A percentile compares a stretch with the other conserved stretches of the same genome.
These are phyloP conservation scores for Malacoctenus gilli DNA, from an alignment of 2,797 vertebrate species.

Conservation along the genomic window DNA sequence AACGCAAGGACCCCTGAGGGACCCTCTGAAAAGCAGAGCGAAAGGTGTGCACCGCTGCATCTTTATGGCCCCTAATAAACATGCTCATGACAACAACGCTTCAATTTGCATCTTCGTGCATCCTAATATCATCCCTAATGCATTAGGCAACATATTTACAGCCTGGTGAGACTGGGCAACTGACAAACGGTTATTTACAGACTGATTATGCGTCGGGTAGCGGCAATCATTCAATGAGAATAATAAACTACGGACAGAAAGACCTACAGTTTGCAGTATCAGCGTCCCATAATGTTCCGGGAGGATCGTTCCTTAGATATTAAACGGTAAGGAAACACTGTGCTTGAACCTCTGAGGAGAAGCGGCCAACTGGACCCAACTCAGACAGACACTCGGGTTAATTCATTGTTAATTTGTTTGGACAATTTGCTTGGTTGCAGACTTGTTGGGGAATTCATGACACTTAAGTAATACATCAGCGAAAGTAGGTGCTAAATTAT, in stretches of 20 bases:
- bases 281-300: not conserved
- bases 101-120: conserved; percentile 15
- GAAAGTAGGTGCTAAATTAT: not conserved
- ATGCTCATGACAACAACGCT: conserved; percentile 4
- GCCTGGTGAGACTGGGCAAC: not conserved
- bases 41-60: conserved; percentile 13
- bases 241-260: not conserved
- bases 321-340: not conserved
- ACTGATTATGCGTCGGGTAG: not conserved
- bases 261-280: not conserved
- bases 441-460: not conserved
- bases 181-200: not conserved
- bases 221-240: not conserved
- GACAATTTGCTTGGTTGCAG: not conserved
- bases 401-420: not conserved
- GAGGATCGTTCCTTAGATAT: not conserved
- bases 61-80: conserved; percentile 32
- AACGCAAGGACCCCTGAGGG: conserved; percentile 35
- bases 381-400: not conserved
- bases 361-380: not conserved
- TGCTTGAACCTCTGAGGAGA: not conserved
- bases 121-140: not conserved
- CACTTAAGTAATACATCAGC: not conserved
- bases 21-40: conserved; percentile 22
- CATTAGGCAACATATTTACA: conserved; percentile 1